phyloP scores from a whole-genome alignment of 2,113 vertebrate genomes.

The Eptesicus fuscus region DNA sequence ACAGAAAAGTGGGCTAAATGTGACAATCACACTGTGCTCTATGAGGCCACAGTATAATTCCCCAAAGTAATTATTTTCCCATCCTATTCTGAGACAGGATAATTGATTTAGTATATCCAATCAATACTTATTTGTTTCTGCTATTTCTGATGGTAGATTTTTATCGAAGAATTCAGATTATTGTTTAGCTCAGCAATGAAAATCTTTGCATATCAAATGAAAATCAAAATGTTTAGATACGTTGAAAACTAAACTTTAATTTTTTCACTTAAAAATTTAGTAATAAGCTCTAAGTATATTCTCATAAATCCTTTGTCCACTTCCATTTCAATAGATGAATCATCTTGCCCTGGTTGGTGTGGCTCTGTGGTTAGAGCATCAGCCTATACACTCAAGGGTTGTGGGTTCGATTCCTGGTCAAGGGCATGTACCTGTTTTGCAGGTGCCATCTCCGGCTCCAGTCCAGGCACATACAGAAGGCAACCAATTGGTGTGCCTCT shows the following conservation, averaged over 20 bases:
- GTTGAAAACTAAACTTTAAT: background rate
- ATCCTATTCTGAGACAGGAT: conserved; percentile 13
- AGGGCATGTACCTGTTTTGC: too few species aligned
- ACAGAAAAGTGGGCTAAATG: background rate
- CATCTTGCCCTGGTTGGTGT: background rate
- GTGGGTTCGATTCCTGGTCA: too few species aligned
- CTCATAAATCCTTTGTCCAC: background rate
- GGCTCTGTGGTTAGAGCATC: too few species aligned
- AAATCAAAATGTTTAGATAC: conserved; percentile 16
- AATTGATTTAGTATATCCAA: conserved; percentile 28
- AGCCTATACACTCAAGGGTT: too few species aligned
- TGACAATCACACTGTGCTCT: background rate
- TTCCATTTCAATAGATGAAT: background rate
- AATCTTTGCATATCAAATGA: background rate
- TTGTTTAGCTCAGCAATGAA: conserved; percentile 2
- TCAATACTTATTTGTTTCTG: conserved; percentile 8
- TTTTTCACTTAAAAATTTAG: background rate
- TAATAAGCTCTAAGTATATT: background rate
- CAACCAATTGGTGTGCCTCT: too few species aligned
- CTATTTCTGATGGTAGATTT: background rate
- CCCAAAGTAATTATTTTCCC: conserved; percentile 50
- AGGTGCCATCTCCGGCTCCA: too few species aligned
- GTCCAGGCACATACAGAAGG: too few species aligned
- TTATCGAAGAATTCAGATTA: background rate
- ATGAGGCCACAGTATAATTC: background rate